Percentiles rank a stretch among this genome's conserved stretches.
These are phyloP conservation scores for Plebejus anna DNA, from an alignment of 2,888 invertebrate species.

Conservation along the genomic window DNA sequence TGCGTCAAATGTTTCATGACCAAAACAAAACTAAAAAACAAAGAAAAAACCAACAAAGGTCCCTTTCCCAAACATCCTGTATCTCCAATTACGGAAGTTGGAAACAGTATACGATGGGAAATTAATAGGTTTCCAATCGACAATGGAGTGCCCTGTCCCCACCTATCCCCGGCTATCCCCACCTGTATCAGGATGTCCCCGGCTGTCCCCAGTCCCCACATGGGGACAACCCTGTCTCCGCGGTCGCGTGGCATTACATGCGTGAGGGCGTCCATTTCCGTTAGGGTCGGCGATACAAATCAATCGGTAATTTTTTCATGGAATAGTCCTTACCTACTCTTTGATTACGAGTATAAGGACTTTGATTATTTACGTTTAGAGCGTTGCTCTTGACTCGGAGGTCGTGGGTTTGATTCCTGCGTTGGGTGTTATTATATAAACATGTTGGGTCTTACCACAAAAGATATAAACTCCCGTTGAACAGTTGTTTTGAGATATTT, in stretches of 20 bases:
- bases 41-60: too few relatives aligned
- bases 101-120: slow-evolving; percentile 21
- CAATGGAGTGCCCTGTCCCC: background rate
- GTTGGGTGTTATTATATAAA: too few relatives aligned
- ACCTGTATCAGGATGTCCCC: background rate
- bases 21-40: background rate
- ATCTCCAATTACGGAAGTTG: slow-evolving; percentile 14
- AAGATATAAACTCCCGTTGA: too few relatives aligned
- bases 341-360: too few relatives aligned
- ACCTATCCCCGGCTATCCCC: slow-evolving; percentile 30
- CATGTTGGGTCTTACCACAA: too few relatives aligned
- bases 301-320: background rate
- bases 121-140: slow-evolving; percentile 22
- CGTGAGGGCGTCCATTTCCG: slow-evolving; percentile 57
- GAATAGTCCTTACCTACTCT: too few relatives aligned
- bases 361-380: too few relatives aligned
- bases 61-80: background rate
- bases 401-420: too few relatives aligned
- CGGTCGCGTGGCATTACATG: slow-evolving; percentile 46
- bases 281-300: slow-evolving; percentile 38
- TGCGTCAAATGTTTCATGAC: background rate
- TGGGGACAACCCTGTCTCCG: slow-evolving; percentile 23
- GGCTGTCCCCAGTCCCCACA: slow-evolving; percentile 6
- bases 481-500: too few relatives aligned
- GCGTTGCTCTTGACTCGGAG: too few relatives aligned